A percentile compares a stretch with the other conserved stretches of the same genome.
Conservation (phyloP, 1,140 invertebrate genomes). For the Macrostomum lignano region DNA sequence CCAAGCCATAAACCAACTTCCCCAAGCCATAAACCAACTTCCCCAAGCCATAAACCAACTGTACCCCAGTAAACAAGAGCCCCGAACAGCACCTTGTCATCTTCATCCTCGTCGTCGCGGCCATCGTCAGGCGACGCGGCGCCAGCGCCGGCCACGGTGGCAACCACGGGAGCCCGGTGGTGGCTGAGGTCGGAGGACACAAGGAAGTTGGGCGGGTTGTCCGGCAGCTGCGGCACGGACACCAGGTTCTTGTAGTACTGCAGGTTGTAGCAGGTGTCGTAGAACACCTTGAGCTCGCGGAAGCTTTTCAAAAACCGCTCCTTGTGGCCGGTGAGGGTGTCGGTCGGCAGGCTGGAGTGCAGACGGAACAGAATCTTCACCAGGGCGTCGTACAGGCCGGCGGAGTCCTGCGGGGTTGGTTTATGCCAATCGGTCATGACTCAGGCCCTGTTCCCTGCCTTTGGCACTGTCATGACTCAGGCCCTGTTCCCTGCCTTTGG, state of each 20-base stretch:
- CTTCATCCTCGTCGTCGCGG: too few species aligned
- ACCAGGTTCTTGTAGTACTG: conserved; percentile 92
- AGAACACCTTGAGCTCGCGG: conserved; percentile 52
- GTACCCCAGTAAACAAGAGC: too few species aligned
- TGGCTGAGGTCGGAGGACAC: conserved; percentile 61
- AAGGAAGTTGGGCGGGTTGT: conserved; percentile 76
- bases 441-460: too few species aligned
- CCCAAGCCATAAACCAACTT: too few species aligned
- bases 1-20: too few species aligned
- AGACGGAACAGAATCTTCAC: conserved; percentile 82
- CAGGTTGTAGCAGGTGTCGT: conserved; percentile 59
- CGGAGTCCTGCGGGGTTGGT: conserved; percentile 89
- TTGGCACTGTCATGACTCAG: too few species aligned
- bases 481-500: too few species aligned
- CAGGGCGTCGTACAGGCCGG: conserved; percentile 72
- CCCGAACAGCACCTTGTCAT: too few species aligned
- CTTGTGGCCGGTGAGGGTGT: conserved; percentile 61
- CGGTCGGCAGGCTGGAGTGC: conserved; percentile 55
- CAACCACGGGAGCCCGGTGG: conserved; percentile 72
- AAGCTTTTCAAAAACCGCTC: conserved; percentile 45
- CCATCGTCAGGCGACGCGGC: too few species aligned
- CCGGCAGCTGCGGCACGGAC: conserved; percentile 60
- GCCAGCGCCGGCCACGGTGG: too few species aligned
- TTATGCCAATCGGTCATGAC: too few species aligned
- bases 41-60: too few species aligned